Evolutionary conservation across 2,113 vertebrate genomes (phyloP), one percentile per base, ranked within the genome.

Genomic region (Zosterops lateralis): DNA sequence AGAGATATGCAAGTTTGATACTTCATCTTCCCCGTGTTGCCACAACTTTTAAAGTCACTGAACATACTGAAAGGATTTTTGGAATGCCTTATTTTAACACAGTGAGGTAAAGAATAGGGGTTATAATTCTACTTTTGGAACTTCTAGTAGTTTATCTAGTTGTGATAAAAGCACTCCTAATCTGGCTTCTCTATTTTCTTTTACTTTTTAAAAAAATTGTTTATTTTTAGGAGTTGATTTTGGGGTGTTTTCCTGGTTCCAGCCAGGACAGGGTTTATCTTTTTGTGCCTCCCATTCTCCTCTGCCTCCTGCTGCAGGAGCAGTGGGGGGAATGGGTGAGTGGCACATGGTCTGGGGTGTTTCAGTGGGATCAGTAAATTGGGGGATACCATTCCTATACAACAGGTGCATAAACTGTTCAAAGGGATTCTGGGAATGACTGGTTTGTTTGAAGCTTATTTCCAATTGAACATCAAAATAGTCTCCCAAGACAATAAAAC

Each of bases 401-500:
- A 0, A 17, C 34, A 50, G 14, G 14, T n/a, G 3, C 32, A 22
- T 60, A 16, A 84, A 42, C 31, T 53, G 47, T 34, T 60, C 0
- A 22, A 82, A 57, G 62, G 73, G 29, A 31, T 42, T 76, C 64
- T 0, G 1, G 32, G 54, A 64, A 12, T 64, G 34, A 26, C 34
- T 67, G 81, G 29, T 74, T 82, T 79, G 45, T 78, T 77, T 20
- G n/a, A 70, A 62, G 34, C 16, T 62, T 80, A 47, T 88, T 94
- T 91, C 60, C 40, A 51, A 19, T 17, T 82, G 64, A 85, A 76
- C 19, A 47, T 64, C 31, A 44, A 45, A 84, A 34, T 68, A 12
- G 3, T 65, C 40, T 75, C 12, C 22, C 25, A 22, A 61, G 75
- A 61, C 54, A 96, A 95, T 96, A 96, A 96, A 96, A 48, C n/a